Percentiles rank a stretch among this genome's conserved stretches.
phyloP scores from a whole-genome alignment of 2,888 invertebrate genomes.

The Synergus laeviventris region DNA sequence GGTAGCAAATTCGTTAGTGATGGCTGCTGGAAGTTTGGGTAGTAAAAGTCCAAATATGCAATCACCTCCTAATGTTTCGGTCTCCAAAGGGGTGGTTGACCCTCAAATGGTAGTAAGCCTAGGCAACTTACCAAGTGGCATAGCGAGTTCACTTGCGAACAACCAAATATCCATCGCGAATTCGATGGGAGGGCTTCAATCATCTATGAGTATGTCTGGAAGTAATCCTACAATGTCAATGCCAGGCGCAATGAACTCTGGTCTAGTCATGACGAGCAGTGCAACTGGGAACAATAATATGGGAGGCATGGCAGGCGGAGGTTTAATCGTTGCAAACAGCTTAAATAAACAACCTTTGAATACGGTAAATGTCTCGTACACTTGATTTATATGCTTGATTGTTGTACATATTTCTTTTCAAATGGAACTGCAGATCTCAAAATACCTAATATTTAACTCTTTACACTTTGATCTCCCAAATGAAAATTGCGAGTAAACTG shows the following conservation, averaged over 20 bases:
- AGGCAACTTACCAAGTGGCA: slow-evolving; percentile 78
- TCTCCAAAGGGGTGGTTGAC: slow-evolving; percentile 82
- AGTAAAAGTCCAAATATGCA: slow-evolving; percentile 91
- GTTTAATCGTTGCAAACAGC: slow-evolving; percentile 85
- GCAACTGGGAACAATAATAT: slow-evolving; percentile 78
- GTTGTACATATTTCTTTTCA: neutral
- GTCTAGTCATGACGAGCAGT: slow-evolving; percentile 90
- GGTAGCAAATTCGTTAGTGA: slow-evolving; percentile 84
- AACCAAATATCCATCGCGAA: slow-evolving; percentile 76
- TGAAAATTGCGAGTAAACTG: neutral
- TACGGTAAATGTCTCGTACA: slow-evolving; percentile 59
- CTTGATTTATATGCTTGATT: neutral
- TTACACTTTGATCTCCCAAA: neutral
- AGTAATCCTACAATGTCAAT: slow-evolving; percentile 74
- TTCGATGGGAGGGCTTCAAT: slow-evolving; percentile 77
- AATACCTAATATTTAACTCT: neutral
- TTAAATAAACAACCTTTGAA: slow-evolving; percentile 84
- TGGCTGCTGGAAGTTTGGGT: slow-evolving; percentile 86
- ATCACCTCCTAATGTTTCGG: slow-evolving; percentile 90
- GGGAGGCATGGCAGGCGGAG: slow-evolving; percentile 84
- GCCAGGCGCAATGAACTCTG: slow-evolving; percentile 75
- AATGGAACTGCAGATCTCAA: neutral
- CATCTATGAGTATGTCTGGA: slow-evolving; percentile 81
- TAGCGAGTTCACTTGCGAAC: slow-evolving; percentile 77
- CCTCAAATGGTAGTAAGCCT: slow-evolving; percentile 80